Evolutionary conservation across 2,888 invertebrate species (phyloP).

Genomic region (Oasisia sp.): DNA sequence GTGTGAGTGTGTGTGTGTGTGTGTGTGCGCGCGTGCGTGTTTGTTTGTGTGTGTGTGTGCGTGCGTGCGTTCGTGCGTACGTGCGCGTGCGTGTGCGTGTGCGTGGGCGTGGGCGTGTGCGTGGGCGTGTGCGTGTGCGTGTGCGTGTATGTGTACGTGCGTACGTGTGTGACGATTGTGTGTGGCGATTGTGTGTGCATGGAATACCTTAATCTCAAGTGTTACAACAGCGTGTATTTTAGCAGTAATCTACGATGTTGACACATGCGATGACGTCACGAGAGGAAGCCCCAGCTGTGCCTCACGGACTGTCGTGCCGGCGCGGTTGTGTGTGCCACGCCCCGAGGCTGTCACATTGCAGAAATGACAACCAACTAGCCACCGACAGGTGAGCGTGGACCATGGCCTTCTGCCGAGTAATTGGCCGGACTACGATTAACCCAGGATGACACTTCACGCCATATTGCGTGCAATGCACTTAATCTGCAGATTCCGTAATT

Average conservation of each 20-base stretch:
- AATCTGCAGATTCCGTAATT: not conserved
- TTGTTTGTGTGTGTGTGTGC: no score
- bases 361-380: not conserved
- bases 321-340: not conserved
- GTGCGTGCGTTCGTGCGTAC: no score
- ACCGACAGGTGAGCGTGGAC: not conserved
- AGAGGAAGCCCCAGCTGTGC: not conserved
- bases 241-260: not conserved
- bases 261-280: not conserved
- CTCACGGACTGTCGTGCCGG: not conserved
- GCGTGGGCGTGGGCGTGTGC: no score
- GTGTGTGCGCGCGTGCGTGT: no score
- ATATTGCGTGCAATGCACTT: not conserved
- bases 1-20: no score
- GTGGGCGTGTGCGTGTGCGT: no score
- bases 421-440: not conserved
- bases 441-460: not conserved
- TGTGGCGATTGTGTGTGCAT: no score
- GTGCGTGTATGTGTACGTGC: no score
- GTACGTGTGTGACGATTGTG: no score
- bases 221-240: no score
- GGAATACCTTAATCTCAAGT: no score
- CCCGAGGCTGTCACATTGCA: not conserved
- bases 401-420: not conserved
- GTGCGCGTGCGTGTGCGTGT: no score